Percentiles rank a stretch among this genome's conserved stretches.
phyloP scores from a whole-genome alignment of 2,888 invertebrate genomes.

The Aplocera efformata region DNA sequence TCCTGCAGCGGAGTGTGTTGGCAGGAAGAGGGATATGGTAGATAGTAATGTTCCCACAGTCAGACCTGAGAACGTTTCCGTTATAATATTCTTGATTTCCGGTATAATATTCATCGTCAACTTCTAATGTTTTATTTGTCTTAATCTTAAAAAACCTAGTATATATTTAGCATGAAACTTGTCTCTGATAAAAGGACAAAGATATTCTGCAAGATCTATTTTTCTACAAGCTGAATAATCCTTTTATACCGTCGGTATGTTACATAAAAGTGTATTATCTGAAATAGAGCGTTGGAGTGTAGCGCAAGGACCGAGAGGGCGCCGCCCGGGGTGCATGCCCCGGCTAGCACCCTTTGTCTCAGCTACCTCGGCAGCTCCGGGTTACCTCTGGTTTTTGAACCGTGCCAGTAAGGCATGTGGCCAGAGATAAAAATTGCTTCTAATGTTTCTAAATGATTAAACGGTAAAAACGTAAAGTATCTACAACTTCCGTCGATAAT shows the following conservation, averaged over 20 bases:
- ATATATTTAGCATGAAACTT: too few relatives aligned
- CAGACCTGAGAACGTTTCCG: constrained; percentile 16
- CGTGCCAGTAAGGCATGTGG: constrained; percentile 48
- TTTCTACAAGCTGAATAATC: constrained; percentile 14
- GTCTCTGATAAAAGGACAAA: too few relatives aligned
- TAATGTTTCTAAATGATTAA: too few relatives aligned
- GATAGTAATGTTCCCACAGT: constrained; percentile 15
- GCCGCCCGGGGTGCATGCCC: constrained; percentile 57
- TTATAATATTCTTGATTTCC: constrained; percentile 6
- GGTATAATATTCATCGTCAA: not conserved
- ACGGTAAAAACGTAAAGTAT: too few relatives aligned
- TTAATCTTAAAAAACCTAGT: too few relatives aligned
- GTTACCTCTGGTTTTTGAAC: constrained; percentile 38
- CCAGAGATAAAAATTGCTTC: constrained; percentile 11
- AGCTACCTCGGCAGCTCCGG: constrained; percentile 25
- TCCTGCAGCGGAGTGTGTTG: constrained; percentile 36
- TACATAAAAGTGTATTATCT: constrained; percentile 62
- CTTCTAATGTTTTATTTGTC: too few relatives aligned
- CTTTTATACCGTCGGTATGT: constrained; percentile 49
- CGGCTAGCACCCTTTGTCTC: constrained; percentile 61
- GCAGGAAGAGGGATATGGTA: constrained; percentile 31
- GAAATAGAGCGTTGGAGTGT: constrained; percentile 43
- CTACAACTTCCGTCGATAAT: too few relatives aligned
- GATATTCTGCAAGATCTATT: not conserved
- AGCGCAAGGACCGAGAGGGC: constrained; percentile 62